Conservation (phyloP, 2,888 invertebrate species). For the Notodonta ziczac region DNA sequence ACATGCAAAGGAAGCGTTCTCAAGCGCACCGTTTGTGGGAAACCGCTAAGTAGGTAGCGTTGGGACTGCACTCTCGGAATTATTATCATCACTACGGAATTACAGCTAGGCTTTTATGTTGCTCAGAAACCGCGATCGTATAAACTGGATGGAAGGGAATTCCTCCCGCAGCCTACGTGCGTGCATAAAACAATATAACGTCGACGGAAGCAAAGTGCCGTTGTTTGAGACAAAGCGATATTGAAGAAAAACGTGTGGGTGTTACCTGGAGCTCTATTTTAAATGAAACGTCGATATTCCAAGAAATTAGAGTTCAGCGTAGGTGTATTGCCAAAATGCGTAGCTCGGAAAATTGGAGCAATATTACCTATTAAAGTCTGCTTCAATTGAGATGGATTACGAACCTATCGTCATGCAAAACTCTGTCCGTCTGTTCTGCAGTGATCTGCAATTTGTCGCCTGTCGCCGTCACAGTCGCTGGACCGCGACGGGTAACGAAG, state of each 20-base stretch:
- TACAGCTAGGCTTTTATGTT: constrained; percentile 51
- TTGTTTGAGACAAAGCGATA: neutral
- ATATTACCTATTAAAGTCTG: too few species aligned
- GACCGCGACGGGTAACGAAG: constrained; percentile 63
- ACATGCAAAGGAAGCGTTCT: constrained; percentile 60
- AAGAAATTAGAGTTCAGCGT: neutral
- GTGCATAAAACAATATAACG: constrained; percentile 34
- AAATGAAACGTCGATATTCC: neutral
- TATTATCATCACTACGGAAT: constrained; percentile 53
- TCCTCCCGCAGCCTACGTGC: constrained; percentile 23
- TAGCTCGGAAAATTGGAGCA: constrained; percentile 18
- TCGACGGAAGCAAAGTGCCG: constrained; percentile 4
- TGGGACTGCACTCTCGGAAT: constrained; percentile 51
- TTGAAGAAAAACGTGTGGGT: neutral
- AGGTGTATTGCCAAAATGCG: neutral
- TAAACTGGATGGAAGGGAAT: constrained; percentile 41
- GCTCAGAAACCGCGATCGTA: constrained; percentile 48
- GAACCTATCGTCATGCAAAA: constrained; percentile 52
- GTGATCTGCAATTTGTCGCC: constrained; percentile 66
- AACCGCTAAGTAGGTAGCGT: constrained; percentile 60
- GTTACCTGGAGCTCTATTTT: neutral
- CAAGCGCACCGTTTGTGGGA: constrained; percentile 58
- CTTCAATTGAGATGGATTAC: too few species aligned
- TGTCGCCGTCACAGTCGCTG: constrained; percentile 58
- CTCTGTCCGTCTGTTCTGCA: constrained; percentile 54